Conservation (phyloP, 2,888 invertebrate genomes). For the Ditylenchus weischeri region DNA sequence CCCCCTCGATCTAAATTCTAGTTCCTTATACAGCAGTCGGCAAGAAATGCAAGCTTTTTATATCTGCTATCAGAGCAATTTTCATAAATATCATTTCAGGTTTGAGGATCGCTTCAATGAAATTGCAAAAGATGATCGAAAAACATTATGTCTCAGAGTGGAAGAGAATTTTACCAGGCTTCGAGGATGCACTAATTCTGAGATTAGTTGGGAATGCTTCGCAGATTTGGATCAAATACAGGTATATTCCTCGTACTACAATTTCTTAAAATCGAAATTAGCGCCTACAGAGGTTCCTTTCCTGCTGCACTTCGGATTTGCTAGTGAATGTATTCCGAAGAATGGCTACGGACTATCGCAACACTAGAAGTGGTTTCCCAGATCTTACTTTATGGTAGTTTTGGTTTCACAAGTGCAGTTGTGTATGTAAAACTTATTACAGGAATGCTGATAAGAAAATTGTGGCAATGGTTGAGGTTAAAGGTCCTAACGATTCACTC, state of each 20-base stretch:
- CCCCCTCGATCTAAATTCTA: conserved; percentile 43
- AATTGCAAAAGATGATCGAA: conserved; percentile 22
- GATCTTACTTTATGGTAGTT: conserved; percentile 48
- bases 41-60: too few species aligned
- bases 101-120: conserved; percentile 39
- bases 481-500: conserved; percentile 77
- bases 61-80: too few species aligned
- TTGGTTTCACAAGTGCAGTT: conserved; percentile 31
- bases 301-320: conserved; percentile 33
- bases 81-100: neutral
- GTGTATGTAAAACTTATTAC: conserved; percentile 37
- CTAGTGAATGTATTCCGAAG: conserved; percentile 36
- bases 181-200: conserved; percentile 22
- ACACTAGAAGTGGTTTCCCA: conserved; percentile 49
- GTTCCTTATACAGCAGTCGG: conserved; percentile 29
- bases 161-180: conserved; percentile 10
- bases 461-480: conserved; percentile 65
- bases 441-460: conserved; percentile 37
- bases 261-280: conserved; percentile 3
- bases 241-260: conserved; percentile 10
- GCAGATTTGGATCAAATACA: conserved; percentile 18
- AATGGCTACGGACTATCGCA: conserved; percentile 41
- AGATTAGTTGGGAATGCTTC: conserved; percentile 32
- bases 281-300: conserved; percentile 35
- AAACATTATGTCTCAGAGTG: conserved; percentile 10